A percentile compares a stretch with the other conserved stretches of the same genome.
Evolutionary conservation across 2,888 invertebrate species (phyloP).

Genomic region (Actias luna): DNA sequence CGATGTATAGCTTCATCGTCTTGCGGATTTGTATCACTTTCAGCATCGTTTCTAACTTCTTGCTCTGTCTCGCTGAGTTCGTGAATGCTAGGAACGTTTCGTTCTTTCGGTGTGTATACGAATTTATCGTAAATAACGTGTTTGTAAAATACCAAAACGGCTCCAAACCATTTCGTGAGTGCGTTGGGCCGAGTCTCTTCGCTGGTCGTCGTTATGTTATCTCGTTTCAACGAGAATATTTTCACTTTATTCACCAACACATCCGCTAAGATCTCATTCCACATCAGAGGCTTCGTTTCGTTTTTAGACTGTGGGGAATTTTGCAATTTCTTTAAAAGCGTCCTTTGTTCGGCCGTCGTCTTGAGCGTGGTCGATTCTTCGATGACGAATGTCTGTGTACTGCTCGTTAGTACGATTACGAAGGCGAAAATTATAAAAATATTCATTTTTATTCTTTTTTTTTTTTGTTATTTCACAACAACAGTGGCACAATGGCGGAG

Average conservation of each 20-base stretch:
- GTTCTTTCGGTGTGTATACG: slow-evolving; percentile 11
- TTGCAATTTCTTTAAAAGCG: slow-evolving; percentile 65
- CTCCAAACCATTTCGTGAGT: slow-evolving; percentile 48
- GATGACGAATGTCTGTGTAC: slow-evolving; percentile 43
- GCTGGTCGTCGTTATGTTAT: slow-evolving; percentile 23
- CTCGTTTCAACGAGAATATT: slow-evolving; percentile 49
- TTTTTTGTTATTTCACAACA: slow-evolving; percentile 46
- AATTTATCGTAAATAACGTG: slow-evolving; percentile 52
- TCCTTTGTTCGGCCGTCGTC: slow-evolving; percentile 47
- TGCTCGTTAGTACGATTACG: slow-evolving; percentile 51
- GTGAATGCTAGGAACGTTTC: neutral
- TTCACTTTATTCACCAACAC: slow-evolving; percentile 62
- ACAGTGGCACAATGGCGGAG: slow-evolving; percentile 53
- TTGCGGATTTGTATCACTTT: neutral
- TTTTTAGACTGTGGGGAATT: slow-evolving; percentile 47
- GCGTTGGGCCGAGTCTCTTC: slow-evolving; percentile 29
- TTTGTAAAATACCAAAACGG: slow-evolving; percentile 54
- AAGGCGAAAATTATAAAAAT: slow-evolving; percentile 48
- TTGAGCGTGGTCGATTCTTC: slow-evolving; percentile 38
- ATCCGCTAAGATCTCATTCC: slow-evolving; percentile 69
- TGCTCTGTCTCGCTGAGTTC: slow-evolving; percentile 2
- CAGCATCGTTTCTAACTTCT: neutral
- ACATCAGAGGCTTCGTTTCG: slow-evolving; percentile 50
- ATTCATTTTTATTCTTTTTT: slow-evolving; percentile 64
- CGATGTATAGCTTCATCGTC: slow-evolving; percentile 8